Conservation (phyloP, 2,888 invertebrate species). For the Lochmaea crataegi region DNA sequence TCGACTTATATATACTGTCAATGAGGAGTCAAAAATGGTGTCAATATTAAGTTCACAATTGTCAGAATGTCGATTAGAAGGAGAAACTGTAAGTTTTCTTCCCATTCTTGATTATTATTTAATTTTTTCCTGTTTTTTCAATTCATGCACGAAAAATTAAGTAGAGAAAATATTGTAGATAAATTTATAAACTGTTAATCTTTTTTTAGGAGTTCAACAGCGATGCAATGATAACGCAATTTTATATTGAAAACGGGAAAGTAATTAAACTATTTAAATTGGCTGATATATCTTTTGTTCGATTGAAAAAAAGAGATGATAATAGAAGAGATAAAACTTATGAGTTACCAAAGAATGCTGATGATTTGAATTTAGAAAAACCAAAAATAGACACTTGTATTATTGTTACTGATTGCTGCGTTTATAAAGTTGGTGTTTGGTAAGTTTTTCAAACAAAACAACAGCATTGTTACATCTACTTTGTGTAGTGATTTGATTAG, state of each 20-base stretch:
- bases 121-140: not conserved
- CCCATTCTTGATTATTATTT: not conserved
- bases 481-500: not conserved
- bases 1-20: conserved; percentile 74
- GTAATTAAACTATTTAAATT: conserved; percentile 67
- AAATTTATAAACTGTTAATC: not conserved
- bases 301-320: conserved; percentile 56
- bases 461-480: not conserved
- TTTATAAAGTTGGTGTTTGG: conserved; percentile 72
- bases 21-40: conserved; percentile 65
- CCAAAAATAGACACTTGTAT: conserved; percentile 70
- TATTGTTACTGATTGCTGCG: conserved; percentile 70
- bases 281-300: conserved; percentile 63
- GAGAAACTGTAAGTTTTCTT: conserved; percentile 63
- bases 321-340: conserved; percentile 58
- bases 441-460: conserved; percentile 50
- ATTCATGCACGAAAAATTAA: not conserved
- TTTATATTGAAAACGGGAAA: conserved; percentile 67
- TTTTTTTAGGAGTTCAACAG: conserved; percentile 68
- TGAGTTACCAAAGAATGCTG: conserved; percentile 64
- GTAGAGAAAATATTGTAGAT: too few species aligned
- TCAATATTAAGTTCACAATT: conserved; percentile 70
- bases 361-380: conserved; percentile 65
- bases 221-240: conserved; percentile 70
- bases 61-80: conserved; percentile 69